Evolutionary conservation across 2,888 invertebrate species (phyloP).

Genomic region (Sturmia bella): DNA sequence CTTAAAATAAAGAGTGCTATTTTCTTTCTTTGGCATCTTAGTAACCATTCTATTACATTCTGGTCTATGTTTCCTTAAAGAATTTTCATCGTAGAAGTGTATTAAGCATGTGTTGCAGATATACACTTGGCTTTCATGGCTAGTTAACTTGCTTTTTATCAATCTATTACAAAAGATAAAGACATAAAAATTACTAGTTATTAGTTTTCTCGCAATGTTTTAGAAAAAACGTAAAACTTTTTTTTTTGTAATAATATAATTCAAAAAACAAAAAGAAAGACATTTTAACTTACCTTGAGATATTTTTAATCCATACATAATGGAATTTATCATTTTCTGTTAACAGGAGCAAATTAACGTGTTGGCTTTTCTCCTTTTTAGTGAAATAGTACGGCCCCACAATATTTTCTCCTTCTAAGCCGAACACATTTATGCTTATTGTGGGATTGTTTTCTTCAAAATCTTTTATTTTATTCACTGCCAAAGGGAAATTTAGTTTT

Average conservation of each 20-base stretch:
- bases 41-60: not conserved
- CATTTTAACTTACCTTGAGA: constrained; percentile 3
- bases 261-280: no score
- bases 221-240: no score
- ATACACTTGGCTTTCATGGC: not conserved
- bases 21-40: not conserved
- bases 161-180: no score
- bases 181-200: no score
- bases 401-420: not conserved
- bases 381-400: not conserved
- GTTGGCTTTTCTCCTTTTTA: not conserved
- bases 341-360: no score
- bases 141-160: not conserved
- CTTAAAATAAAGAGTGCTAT: not conserved
- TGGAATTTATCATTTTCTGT: not conserved
- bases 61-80: not conserved
- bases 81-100: not conserved
- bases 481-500: not conserved
- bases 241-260: no score
- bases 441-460: not conserved
- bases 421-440: not conserved
- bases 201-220: no score
- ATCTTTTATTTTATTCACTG: not conserved
- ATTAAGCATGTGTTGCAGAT: not conserved
- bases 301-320: not conserved